Base-by-base conservation (phyloP, 92 coral and sea anemone genomes). In the Plumapathes pennacea region DNA sequence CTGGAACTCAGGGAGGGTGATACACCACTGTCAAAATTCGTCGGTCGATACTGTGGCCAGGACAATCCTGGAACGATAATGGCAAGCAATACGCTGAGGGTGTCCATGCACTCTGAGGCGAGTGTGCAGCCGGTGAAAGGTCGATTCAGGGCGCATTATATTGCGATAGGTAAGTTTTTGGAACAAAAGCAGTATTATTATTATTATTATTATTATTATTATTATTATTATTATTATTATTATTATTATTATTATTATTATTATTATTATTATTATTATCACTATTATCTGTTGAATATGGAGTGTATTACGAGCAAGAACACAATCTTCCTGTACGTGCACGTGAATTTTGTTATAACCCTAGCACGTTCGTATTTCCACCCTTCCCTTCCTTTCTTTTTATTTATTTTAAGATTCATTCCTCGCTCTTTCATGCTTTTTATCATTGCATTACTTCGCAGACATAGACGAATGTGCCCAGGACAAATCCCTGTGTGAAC, bases 1-100 rank as follows among this genome's bases (percentile, higher is more conserved):
- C 73, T 85, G 18, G 94, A 85, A 46, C 71, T 85, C 23, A 57
- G 94, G 45, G 94, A 85, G 40, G 94, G 94, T 9, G 64, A 76
- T 17, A 65, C 41, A 48, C 67, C 82, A 32, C 64, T 70, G 31
- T 80, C 88, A 41, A 79, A 67, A 57, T 78, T 85, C 53, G 50
- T 66, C 20, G 84, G 94, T n/a, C 76, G 80, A 6, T 67, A 80
- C 39, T 85, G 94, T 44, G 94, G 94, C 5, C 72, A 78, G 24
- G 71, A 85, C 41, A 81, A 62, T 46, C 94, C 94, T 9, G 68
- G 63, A 6, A 72, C 47, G 14, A 33, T 55, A 24, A 47, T 60
- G 42, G 54, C 81, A 10, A 45, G 71, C 8, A 56, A 65, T 36
- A 60, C 67, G n/a, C 63, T 74, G 28, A 64, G 84, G 17, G 26